A percentile compares a stretch with the other conserved stretches of the same genome.
These are phyloP conservation scores for Epizoanthus ramosus DNA, from an alignment of 92 coral and sea anemone species.

Conservation along the genomic window DNA sequence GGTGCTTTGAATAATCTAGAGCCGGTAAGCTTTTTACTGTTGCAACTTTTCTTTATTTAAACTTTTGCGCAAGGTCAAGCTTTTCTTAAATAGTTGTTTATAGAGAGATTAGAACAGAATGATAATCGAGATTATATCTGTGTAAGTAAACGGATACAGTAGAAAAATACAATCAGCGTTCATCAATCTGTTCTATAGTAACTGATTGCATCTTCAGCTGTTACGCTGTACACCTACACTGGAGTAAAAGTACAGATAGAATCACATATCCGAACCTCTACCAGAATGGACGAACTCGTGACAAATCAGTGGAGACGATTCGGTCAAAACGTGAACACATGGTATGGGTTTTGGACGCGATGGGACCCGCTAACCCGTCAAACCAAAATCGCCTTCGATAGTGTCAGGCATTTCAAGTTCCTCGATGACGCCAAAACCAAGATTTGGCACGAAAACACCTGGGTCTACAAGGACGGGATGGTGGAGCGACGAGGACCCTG, in stretches of 20 bases:
- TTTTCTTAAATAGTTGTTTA: too few relatives aligned
- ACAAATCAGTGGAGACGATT: slow-evolving; percentile 13
- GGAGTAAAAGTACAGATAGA: not conserved
- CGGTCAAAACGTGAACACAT: not conserved
- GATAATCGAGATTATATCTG: too few relatives aligned
- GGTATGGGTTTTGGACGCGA: slow-evolving; percentile 28
- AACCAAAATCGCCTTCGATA: slow-evolving; percentile 4
- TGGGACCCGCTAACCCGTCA: slow-evolving; percentile 8
- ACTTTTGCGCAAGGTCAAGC: too few relatives aligned
- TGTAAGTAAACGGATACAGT: not conserved
- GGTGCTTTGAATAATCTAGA: too few relatives aligned
- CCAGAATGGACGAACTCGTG: not conserved
- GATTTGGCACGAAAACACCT: slow-evolving; percentile 28
- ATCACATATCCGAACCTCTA: not conserved
- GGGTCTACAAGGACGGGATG: slow-evolving; percentile 8
- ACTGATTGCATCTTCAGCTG: slow-evolving; percentile 16
- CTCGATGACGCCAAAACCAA: slow-evolving; percentile 4
- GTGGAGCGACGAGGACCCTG: slow-evolving; percentile 13
- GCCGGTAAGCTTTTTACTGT: too few relatives aligned
- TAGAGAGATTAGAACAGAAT: too few relatives aligned
- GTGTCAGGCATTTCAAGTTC: slow-evolving; percentile 12
- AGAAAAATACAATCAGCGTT: not conserved
- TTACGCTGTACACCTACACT: not conserved
- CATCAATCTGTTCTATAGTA: not conserved
- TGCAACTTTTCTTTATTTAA: too few relatives aligned